phyloP scores from a whole-genome alignment of 2,113 vertebrate genomes.

The Electrona antarctica region DNA sequence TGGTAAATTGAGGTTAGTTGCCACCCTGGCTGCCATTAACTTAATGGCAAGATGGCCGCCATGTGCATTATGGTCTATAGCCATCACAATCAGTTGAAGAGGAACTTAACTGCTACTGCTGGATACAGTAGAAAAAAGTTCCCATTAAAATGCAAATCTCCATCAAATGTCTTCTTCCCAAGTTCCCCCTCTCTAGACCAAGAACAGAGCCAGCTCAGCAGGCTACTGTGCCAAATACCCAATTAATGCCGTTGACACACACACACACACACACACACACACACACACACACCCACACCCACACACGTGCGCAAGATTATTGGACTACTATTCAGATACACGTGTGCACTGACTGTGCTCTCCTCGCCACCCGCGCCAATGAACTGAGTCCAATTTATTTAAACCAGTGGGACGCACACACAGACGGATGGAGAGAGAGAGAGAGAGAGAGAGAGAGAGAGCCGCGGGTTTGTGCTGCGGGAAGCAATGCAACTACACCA shows the following conservation, averaged over 20 bases:
- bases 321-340: constrained; percentile 24
- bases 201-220: constrained; percentile 20
- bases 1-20: too few species aligned
- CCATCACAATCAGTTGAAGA: constrained; percentile 11
- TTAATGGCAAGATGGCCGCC: too few species aligned
- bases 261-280: too few species aligned
- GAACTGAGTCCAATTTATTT: constrained; percentile 52
- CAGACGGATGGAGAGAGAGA: too few species aligned
- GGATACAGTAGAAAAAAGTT: too few species aligned
- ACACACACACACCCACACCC: too few species aligned
- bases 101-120: constrained; percentile 8
- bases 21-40: too few species aligned
- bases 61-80: background rate
- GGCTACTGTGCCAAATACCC: constrained; percentile 18
- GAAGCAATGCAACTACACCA: background rate
- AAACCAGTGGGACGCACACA: constrained; percentile 17
- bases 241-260: constrained; percentile 19
- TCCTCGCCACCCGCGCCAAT: constrained; percentile 43
- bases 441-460: too few species aligned
- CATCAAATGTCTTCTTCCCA: constrained; percentile 23
- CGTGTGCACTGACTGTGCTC: constrained; percentile 58
- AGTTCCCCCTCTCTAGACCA: constrained; percentile 10
- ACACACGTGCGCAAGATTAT: too few species aligned
- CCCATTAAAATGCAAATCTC: constrained; percentile 33
- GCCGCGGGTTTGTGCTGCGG: background rate